Evolutionary conservation across 1,140 invertebrate species (phyloP).

Genomic region (Caenorhabditis brenneri): DNA sequence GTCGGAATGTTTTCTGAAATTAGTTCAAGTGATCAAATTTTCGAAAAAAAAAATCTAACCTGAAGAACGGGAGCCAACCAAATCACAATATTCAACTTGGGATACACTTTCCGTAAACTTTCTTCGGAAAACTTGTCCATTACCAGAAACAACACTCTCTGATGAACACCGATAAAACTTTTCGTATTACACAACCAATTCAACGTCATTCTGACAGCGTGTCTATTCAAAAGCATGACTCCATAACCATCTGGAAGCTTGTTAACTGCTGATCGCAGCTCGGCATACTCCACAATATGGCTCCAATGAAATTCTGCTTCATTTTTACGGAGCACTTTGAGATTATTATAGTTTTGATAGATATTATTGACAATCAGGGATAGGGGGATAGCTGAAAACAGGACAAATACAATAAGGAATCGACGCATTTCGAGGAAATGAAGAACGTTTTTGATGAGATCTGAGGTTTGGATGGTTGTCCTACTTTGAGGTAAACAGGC

Average conservation of each 20-base stretch:
- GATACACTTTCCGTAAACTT: conserved; percentile 48
- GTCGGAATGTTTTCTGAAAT: conserved; percentile 55
- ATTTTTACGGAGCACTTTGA: conserved; percentile 32
- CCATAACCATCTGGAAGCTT: conserved; percentile 48
- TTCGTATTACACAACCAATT: conserved; percentile 59
- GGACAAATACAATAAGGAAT: background rate
- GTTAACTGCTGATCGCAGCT: conserved; percentile 21
- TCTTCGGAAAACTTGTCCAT: conserved; percentile 54
- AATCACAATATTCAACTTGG: conserved; percentile 50
- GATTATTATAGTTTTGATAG: conserved; percentile 44
- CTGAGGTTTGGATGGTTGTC: background rate
- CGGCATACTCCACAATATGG: conserved; percentile 21
- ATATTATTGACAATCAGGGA: conserved; percentile 34
- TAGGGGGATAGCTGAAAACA: conserved; percentile 35
- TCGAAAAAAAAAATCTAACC: conserved; percentile 28
- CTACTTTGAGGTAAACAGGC: background rate
- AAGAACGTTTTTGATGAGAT: background rate
- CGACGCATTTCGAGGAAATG: background rate
- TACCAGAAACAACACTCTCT: conserved; percentile 54
- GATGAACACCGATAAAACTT: conserved; percentile 49
- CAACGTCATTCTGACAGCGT: conserved; percentile 57
- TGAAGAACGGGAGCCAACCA: conserved; percentile 57
- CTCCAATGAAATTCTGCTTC: conserved; percentile 21
- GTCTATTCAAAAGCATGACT: conserved; percentile 57
- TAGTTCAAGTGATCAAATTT: background rate